Conservation (phyloP, 2,113 vertebrate species). For the Solea senegalensis region DNA sequence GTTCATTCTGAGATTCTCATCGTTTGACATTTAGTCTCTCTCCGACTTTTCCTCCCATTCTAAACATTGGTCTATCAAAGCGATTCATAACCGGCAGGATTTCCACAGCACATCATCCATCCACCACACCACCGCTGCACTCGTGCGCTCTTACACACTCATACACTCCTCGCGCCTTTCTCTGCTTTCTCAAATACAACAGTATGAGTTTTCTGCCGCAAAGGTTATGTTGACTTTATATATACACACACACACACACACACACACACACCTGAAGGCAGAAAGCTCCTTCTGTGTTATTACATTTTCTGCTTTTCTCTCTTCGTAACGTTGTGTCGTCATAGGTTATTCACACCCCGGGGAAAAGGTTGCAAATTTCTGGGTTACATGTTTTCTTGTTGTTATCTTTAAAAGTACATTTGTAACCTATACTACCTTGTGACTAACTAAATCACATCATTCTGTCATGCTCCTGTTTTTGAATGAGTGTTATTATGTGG, state of each 20-base stretch:
- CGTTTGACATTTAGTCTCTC: background rate
- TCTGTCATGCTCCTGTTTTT: background rate
- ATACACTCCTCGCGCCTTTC: slow-evolving; percentile 20
- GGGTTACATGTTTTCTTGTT: background rate
- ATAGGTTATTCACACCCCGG: background rate
- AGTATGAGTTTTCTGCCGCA: slow-evolving; percentile 44
- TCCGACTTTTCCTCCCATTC: too few relatives aligned
- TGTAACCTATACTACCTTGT: background rate
- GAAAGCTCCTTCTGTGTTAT: slow-evolving; percentile 17
- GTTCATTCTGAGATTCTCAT: background rate
- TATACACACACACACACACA: background rate
- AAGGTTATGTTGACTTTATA: slow-evolving; percentile 31
- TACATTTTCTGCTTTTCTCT: slow-evolving; percentile 12
- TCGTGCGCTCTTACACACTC: background rate
- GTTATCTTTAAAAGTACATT: background rate
- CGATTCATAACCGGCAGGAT: slow-evolving; percentile 63
- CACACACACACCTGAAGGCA: background rate
- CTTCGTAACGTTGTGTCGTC: background rate
- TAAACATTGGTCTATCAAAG: slow-evolving; percentile 56
- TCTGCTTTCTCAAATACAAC: slow-evolving; percentile 27
- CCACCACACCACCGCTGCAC: slow-evolving; percentile 19
- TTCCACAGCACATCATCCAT: slow-evolving; percentile 52
- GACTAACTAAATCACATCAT: background rate
- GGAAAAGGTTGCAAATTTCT: background rate
- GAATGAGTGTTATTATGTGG: slow-evolving; percentile 1